Conservation (phyloP, 2,797 vertebrate species). For the Octomys mimax region DNA sequence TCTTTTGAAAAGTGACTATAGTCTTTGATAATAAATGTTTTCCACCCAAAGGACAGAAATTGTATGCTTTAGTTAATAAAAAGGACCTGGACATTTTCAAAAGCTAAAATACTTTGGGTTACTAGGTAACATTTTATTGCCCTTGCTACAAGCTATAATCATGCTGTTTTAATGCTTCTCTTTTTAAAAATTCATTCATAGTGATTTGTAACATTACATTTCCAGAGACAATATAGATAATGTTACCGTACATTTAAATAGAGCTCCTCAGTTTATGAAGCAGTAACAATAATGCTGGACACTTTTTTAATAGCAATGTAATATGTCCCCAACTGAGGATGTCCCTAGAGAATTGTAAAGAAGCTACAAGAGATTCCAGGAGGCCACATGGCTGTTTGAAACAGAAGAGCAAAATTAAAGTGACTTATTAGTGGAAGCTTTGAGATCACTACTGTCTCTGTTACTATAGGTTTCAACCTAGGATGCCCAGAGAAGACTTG, state of each 20-base stretch:
- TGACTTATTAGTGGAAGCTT: neutral
- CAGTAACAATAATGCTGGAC: conserved; percentile 16
- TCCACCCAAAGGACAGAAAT: conserved; percentile 33
- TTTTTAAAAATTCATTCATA: conserved; percentile 59
- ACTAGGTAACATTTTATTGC: conserved; percentile 43
- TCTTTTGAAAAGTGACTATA: conserved; percentile 54
- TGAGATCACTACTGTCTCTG: conserved; percentile 2
- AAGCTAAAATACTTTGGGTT: conserved; percentile 68
- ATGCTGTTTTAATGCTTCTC: conserved; percentile 53
- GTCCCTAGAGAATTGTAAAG: conserved; percentile 25
- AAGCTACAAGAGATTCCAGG: neutral
- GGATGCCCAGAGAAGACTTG: neutral
- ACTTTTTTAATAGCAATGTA: conserved; percentile 36
- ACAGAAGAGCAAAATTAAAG: conserved; percentile 49
- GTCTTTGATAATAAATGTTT: conserved; percentile 51
- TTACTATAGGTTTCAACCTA: neutral
- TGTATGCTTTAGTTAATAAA: conserved; percentile 61
- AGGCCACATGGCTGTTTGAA: neutral
- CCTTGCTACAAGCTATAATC: conserved; percentile 59
- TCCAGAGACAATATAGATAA: conserved; percentile 25
- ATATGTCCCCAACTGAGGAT: neutral
- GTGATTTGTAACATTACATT: conserved; percentile 62
- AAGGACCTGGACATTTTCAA: conserved; percentile 60
- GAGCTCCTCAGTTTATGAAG: conserved; percentile 42
- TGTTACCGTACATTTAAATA: conserved; percentile 50